These are phyloP conservation scores for Pollenia amentaria DNA, from an alignment of 2,888 invertebrate genomes.

Conservation along the genomic window DNA sequence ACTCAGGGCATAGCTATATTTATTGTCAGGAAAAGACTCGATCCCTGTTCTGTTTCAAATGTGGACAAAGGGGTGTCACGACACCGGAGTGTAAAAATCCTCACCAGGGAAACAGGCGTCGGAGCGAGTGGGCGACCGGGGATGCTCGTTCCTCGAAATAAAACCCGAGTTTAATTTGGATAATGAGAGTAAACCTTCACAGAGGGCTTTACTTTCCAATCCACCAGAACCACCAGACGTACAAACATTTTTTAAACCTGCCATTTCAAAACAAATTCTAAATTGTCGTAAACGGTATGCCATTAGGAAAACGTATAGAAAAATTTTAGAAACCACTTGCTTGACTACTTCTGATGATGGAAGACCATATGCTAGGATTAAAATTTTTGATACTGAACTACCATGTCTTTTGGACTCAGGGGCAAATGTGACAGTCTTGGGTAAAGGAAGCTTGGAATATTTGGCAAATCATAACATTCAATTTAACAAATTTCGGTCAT, in stretches of 20 bases:
- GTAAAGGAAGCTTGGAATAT: background rate
- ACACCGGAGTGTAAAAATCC: background rate
- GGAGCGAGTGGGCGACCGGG: background rate
- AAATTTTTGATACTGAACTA: background rate
- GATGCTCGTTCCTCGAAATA: constrained; percentile 19
- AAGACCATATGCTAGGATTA: background rate
- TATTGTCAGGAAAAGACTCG: background rate
- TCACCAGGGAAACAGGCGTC: constrained; percentile 19
- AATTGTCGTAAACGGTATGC: background rate
- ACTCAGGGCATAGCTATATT: background rate
- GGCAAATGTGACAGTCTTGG: background rate
- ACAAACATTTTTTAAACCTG: too few species aligned
- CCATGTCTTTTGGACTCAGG: background rate
- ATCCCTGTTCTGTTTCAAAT: background rate
- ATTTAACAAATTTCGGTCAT: background rate
- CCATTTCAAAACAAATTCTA: too few species aligned
- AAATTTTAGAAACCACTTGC: background rate
- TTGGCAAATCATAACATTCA: background rate
- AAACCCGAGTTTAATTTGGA: background rate
- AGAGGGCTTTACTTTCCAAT: background rate
- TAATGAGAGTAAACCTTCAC: background rate
- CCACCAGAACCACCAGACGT: background rate
- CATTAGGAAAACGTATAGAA: background rate
- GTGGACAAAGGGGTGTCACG: background rate
- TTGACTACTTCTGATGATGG: background rate